Conservation (phyloP, 2,888 invertebrate genomes). For the Galerucella nymphaeae region DNA sequence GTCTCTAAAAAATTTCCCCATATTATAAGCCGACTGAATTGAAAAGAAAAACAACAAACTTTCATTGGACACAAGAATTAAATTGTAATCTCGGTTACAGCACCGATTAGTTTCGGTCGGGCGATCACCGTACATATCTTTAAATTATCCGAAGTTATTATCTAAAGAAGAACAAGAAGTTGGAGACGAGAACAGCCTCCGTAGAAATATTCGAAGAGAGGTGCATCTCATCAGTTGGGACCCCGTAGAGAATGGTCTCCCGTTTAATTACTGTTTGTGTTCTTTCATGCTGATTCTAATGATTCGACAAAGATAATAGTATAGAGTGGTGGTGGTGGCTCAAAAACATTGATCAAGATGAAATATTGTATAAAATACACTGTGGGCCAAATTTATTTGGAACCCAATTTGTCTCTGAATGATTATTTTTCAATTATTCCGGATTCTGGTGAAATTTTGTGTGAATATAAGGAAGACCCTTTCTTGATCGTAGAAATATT, state of each 20-base stretch:
- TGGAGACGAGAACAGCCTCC: conserved; percentile 14
- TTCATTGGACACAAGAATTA: background rate
- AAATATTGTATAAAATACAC: background rate
- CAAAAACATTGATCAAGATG: conserved; percentile 17
- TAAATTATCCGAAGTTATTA: conserved; percentile 18
- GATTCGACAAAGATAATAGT: conserved; percentile 48
- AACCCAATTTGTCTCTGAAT: no score
- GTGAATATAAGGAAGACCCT: no score
- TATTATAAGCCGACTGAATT: no score
- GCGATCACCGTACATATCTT: conserved; percentile 7
- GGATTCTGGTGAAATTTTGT: no score
- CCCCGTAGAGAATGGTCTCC: conserved; percentile 48
- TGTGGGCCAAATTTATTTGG: no score
- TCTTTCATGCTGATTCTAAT: conserved; percentile 51
- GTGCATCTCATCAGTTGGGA: conserved; percentile 23
- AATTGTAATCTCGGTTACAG: background rate
- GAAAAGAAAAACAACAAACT: background rate
- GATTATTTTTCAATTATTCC: no score
- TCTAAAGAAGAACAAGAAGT: conserved; percentile 18
- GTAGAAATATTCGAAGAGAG: conserved; percentile 16
- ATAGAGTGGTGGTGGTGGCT: conserved; percentile 17
- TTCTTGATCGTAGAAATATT: no score
- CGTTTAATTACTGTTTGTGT: conserved; percentile 51
- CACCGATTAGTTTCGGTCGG: conserved; percentile 18
- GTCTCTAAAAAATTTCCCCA: background rate